Percentiles rank a stretch among this genome's conserved stretches.
Evolutionary conservation across 1,140 invertebrate genomes (phyloP).

Genomic region (Delia radicum): DNA sequence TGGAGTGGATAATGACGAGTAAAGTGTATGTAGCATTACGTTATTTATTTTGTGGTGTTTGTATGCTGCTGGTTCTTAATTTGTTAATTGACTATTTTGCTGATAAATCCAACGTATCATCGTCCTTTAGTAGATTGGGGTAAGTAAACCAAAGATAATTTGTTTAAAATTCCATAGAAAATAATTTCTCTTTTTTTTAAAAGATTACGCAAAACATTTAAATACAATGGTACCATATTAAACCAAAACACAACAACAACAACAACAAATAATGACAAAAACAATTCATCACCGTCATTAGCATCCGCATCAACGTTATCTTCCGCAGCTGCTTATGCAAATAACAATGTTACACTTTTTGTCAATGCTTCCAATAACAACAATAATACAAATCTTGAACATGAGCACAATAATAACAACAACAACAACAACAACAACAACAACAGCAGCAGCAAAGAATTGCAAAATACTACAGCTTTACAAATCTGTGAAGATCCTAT

Average conservation of each 20-base stretch:
- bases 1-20: neutral
- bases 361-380: constrained; percentile 2
- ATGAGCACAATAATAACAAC: too few species aligned
- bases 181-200: neutral
- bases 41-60: constrained; percentile 16
- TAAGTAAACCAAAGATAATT: neutral
- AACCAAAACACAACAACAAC: neutral
- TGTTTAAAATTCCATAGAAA: too few species aligned
- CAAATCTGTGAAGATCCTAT: neutral
- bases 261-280: neutral
- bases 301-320: neutral
- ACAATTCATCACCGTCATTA: neutral
- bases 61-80: constrained; percentile 9
- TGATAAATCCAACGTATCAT: constrained; percentile 11
- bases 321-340: neutral
- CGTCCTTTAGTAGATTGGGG: constrained; percentile 4
- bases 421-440: neutral
- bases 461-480: neutral
- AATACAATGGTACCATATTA: constrained; percentile 8
- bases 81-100: constrained; percentile 21
- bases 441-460: neutral
- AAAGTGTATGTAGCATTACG: constrained; percentile 11
- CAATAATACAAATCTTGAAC: neutral
- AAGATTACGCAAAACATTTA: constrained; percentile 6
- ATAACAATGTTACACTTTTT: neutral